Base-by-base conservation (phyloP, 2,113 vertebrate genomes). In the Apteryx mantelli region DNA sequence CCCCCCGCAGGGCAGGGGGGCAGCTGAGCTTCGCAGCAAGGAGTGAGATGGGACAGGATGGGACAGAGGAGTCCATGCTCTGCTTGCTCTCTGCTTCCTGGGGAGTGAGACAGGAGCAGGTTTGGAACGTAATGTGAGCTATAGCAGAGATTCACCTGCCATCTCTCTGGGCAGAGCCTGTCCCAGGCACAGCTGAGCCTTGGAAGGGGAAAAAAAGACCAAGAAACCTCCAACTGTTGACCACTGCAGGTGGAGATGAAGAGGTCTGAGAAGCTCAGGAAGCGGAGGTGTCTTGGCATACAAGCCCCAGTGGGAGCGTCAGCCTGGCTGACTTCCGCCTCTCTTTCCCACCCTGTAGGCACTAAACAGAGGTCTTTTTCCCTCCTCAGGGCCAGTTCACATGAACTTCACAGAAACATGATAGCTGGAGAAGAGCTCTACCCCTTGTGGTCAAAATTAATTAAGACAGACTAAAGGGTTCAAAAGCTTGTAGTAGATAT, bases 361-460 rank as follows among this genome's bases (percentile, higher is more conserved):
- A 60, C 25, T 53, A 30, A 38, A 15, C n/a, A 32, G 69, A 26
- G 20, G 21, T 84, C 64, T 74, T 89, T 16, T 34, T 34, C 32
- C 56, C 30, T 11, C 8, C 7, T 0, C 0, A 12, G 24, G 5
- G 3, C 50, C 56, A 34, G 56, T 34, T 93, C 14, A 65, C 1
- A 0, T 25, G 21, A 38, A 0, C 26, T 38, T 71, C 28, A 24
- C 42, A 46, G 30, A 60, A 4, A n/a, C 3, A 1, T 7, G 12
- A 3, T 53, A 73, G 36, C 66, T 11, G 77, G 53, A 13, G 38
- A 83, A 12, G 14, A 86, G 13, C 6, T 74, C 19, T 5, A 10
- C 6, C 9, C 12, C 32, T 18, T 85, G 21, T 25, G 38, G 34
- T 58, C 34, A 93, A 19, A 86, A 88, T 85, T 60, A 73, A 6